Percentiles rank a stretch among this genome's conserved stretches.
Conservation (phyloP, 2,888 invertebrate genomes). For the Eurytoma californica region DNA sequence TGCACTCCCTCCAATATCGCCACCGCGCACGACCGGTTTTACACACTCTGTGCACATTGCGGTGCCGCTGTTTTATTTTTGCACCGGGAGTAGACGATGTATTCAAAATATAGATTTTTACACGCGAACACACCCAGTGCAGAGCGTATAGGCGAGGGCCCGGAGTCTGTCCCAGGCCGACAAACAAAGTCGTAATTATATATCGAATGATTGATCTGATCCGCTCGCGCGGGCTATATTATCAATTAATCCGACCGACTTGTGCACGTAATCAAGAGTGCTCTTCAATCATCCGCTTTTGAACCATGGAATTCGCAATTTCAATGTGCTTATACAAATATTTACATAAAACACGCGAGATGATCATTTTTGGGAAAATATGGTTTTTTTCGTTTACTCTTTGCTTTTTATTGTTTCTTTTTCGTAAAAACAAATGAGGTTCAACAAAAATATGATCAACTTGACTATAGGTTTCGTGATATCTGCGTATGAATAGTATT, state of each 20-base stretch:
- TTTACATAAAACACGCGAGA: no score
- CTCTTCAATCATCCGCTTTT: background rate
- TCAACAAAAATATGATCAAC: no score
- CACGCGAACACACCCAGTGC: background rate
- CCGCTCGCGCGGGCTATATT: background rate
- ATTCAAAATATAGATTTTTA: background rate
- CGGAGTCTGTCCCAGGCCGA: background rate
- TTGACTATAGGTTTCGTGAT: no score
- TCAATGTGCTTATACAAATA: background rate
- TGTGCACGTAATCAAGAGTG: slow-evolving; percentile 6
- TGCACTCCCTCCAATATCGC: slow-evolving; percentile 13
- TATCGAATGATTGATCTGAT: slow-evolving; percentile 29
- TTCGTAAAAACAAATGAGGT: no score
- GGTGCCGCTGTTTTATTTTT: no score
- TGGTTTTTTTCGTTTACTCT: no score
- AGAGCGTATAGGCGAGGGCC: no score
- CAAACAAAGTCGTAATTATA: slow-evolving; percentile 17
- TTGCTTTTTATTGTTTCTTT: no score
- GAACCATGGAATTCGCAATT: slow-evolving; percentile 1
- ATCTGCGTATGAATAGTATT: no score
- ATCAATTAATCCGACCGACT: slow-evolving; percentile 23
- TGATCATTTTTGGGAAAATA: no score
- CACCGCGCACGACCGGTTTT: slow-evolving; percentile 28
- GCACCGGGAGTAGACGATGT: no score
- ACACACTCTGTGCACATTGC: background rate